Conservation (phyloP, 1,140 invertebrate species). For the Brachionus rubens region DNA sequence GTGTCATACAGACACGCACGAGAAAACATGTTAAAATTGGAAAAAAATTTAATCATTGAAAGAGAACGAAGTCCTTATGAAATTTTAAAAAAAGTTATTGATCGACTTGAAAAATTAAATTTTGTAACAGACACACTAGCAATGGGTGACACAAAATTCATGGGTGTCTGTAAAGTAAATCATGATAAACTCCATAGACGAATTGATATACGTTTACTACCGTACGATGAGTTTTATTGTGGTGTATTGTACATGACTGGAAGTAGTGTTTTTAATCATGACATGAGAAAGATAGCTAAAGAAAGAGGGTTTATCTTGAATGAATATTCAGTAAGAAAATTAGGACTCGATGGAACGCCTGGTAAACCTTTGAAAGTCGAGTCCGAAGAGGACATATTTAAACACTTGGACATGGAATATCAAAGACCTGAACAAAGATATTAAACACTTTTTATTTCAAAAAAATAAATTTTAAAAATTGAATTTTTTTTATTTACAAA, state of each 20-base stretch:
- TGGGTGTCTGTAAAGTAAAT: slow-evolving; percentile 34
- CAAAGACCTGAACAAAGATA: slow-evolving; percentile 34
- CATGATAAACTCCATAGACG: background rate
- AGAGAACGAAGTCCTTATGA: background rate
- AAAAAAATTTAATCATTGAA: slow-evolving; percentile 48
- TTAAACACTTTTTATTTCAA: too few species aligned
- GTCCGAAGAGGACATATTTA: slow-evolving; percentile 31
- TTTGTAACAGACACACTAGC: slow-evolving; percentile 73
- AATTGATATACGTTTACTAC: slow-evolving; percentile 19
- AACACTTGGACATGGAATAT: slow-evolving; percentile 12
- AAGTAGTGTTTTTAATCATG: background rate
- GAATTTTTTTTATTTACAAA: background rate
- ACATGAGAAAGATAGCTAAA: slow-evolving; percentile 30
- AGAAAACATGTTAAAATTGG: slow-evolving; percentile 56
- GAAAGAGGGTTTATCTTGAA: slow-evolving; percentile 7
- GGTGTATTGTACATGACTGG: slow-evolving; percentile 38
- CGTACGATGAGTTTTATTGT: slow-evolving; percentile 29
- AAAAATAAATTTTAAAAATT: too few species aligned
- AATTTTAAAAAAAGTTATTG: slow-evolving; percentile 66
- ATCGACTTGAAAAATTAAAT: slow-evolving; percentile 63
- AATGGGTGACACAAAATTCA: slow-evolving; percentile 71
- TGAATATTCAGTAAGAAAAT: slow-evolving; percentile 30
- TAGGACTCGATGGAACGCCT: background rate
- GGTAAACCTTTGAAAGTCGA: slow-evolving; percentile 22
- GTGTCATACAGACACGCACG: slow-evolving; percentile 55